These are phyloP conservation scores for Dendroctonus valens DNA, from an alignment of 1,140 invertebrate genomes.

Conservation along the genomic window DNA sequence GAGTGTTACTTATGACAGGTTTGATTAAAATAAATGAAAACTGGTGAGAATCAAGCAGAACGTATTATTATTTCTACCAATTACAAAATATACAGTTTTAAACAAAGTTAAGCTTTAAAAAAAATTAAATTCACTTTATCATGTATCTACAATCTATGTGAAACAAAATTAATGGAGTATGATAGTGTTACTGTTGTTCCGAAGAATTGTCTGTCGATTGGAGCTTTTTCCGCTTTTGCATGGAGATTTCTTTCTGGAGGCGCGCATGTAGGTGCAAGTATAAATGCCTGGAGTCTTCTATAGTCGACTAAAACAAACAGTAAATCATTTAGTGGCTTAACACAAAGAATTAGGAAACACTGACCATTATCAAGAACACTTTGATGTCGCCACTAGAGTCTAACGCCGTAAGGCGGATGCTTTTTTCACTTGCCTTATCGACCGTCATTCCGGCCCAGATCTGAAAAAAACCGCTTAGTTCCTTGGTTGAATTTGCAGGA, in stretches of 20 bases:
- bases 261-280: conserved; percentile 68
- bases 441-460: conserved; percentile 91
- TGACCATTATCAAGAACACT: conserved; percentile 81
- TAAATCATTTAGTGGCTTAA: background rate
- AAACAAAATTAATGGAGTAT: too few species aligned
- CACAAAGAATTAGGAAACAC: conserved; percentile 32
- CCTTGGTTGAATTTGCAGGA: background rate
- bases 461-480: conserved; percentile 41
- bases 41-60: too few species aligned
- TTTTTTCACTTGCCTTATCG: conserved; percentile 82
- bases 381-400: conserved; percentile 80
- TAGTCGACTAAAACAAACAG: conserved; percentile 53
- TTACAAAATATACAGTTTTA: too few species aligned
- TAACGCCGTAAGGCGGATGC: conserved; percentile 83
- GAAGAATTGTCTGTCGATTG: conserved; percentile 2
- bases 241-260: conserved; percentile 53
- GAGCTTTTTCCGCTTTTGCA: conserved; percentile 41
- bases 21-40: too few species aligned
- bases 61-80: too few species aligned
- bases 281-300: conserved; percentile 75
- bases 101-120: background rate
- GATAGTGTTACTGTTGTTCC: conserved; percentile 1
- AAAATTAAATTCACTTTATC: background rate
- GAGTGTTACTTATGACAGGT: too few species aligned
- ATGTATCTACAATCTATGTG: background rate